Evolutionary conservation across 2,888 invertebrate genomes (phyloP).

Genomic region (Acrobasis consociella): DNA sequence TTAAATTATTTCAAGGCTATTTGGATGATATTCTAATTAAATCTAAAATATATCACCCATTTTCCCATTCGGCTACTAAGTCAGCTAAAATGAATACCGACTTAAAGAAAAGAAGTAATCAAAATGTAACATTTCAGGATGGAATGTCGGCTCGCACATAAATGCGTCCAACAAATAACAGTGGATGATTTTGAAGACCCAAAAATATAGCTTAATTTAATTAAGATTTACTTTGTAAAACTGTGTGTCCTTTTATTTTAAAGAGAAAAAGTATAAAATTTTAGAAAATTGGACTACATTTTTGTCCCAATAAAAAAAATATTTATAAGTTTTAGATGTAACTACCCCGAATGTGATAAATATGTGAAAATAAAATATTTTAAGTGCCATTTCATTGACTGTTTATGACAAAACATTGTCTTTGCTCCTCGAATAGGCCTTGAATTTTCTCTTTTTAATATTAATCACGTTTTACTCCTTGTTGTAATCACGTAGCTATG

Average conservation of each 20-base stretch:
- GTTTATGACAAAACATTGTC: conserved; percentile 28
- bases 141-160: conserved; percentile 69
- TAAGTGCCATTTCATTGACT: conserved; percentile 62
- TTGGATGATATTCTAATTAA: neutral
- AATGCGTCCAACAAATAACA: conserved; percentile 46
- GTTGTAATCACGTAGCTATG: conserved; percentile 22
- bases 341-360: conserved; percentile 62
- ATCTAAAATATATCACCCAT: neutral
- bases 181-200: conserved; percentile 40
- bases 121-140: conserved; percentile 63
- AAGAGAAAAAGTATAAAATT: conserved; percentile 23
- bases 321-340: conserved; percentile 29
- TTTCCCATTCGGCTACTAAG: neutral
- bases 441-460: conserved; percentile 27
- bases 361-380: conserved; percentile 57
- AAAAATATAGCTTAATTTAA: conserved; percentile 21
- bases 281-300: conserved; percentile 13
- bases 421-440: conserved; percentile 29
- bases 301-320: conserved; percentile 11
- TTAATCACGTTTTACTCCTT: conserved; percentile 22
- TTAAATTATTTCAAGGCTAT: neutral
- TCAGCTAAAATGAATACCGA: too few species aligned
- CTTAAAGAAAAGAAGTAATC: conserved; percentile 27
- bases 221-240: conserved; percentile 10
- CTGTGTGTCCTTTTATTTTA: conserved; percentile 1